Percentiles rank a stretch among this genome's conserved stretches.
phyloP scores from a whole-genome alignment of 1,140 invertebrate genomes.

The Zeugodacus cucurbitae region DNA sequence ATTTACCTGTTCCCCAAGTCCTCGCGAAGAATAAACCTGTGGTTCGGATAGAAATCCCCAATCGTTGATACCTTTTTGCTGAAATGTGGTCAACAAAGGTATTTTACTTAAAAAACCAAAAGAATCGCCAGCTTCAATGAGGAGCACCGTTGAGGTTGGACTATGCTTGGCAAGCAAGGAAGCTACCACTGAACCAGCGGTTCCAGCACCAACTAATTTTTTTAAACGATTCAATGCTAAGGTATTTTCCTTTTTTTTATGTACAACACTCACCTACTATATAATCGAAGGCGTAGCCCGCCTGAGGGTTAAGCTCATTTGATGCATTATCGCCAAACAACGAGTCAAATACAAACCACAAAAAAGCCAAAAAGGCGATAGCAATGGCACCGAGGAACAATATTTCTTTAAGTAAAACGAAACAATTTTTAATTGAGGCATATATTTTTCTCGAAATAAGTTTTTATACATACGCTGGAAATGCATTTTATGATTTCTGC shows the following conservation, averaged over 20 bases:
- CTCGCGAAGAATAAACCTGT: constrained; percentile 75
- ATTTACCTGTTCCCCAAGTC: constrained; percentile 70
- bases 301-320: constrained; percentile 49
- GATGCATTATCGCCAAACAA: constrained; percentile 52
- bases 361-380: constrained; percentile 49
- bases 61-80: constrained; percentile 74
- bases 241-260: neutral
- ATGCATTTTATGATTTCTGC: constrained; percentile 45
- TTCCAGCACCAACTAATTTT: constrained; percentile 79
- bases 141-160: constrained; percentile 70
- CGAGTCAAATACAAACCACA: constrained; percentile 50
- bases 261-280: constrained; percentile 53
- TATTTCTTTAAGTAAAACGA: constrained; percentile 49
- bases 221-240: neutral
- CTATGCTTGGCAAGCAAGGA: constrained; percentile 73
- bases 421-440: neutral
- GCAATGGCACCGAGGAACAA: constrained; percentile 49
- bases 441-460: neutral
- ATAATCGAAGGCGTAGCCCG: constrained; percentile 57
- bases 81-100: constrained; percentile 73
- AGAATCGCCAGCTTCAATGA: constrained; percentile 78
- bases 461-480: constrained; percentile 51
- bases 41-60: constrained; percentile 74
- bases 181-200: constrained; percentile 82
- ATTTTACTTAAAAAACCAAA: constrained; percentile 72